These are phyloP conservation scores for Oxygymnocypris stewartii DNA, from an alignment of 2,113 vertebrate species.

Conservation along the genomic window DNA sequence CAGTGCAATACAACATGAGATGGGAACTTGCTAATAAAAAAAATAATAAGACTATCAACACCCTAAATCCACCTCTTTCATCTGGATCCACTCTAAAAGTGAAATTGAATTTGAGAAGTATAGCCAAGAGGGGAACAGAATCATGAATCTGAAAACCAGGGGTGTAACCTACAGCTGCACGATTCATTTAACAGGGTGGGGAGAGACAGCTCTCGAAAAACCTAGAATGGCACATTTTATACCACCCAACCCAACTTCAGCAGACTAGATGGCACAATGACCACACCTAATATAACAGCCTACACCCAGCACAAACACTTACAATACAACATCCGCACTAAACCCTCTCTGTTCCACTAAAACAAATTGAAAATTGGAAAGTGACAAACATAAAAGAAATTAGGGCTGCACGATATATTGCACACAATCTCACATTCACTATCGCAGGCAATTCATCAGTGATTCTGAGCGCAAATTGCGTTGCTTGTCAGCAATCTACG, in stretches of 20 bases:
- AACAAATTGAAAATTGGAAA: not conserved
- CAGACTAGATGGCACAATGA: conserved; percentile 16
- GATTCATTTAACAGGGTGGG: conserved; percentile 51
- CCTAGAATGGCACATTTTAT: not conserved
- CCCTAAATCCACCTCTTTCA: conserved; percentile 17
- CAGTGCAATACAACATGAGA: not conserved
- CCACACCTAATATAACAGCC: not conserved
- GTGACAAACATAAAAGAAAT: not conserved
- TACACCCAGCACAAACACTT: not conserved
- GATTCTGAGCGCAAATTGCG: too few relatives aligned
- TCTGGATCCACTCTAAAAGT: conserved; percentile 34
- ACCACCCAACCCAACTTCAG: conserved; percentile 26
- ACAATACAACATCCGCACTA: not conserved
- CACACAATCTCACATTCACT: too few relatives aligned
- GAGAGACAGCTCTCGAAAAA: conserved; percentile 30
- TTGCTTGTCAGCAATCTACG: too few relatives aligned
- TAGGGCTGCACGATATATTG: too few relatives aligned
- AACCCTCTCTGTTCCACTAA: not conserved
- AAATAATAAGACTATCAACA: not conserved
- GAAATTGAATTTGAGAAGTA: conserved; percentile 42
- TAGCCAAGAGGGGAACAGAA: conserved; percentile 35
- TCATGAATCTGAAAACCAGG: conserved; percentile 20
- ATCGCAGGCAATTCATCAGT: too few relatives aligned
- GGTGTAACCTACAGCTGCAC: conserved; percentile 30
- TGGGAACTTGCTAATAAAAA: too few relatives aligned